These are phyloP conservation scores for Glaucopsyche alexis DNA, from an alignment of 2,888 invertebrate genomes.

Conservation along the genomic window DNA sequence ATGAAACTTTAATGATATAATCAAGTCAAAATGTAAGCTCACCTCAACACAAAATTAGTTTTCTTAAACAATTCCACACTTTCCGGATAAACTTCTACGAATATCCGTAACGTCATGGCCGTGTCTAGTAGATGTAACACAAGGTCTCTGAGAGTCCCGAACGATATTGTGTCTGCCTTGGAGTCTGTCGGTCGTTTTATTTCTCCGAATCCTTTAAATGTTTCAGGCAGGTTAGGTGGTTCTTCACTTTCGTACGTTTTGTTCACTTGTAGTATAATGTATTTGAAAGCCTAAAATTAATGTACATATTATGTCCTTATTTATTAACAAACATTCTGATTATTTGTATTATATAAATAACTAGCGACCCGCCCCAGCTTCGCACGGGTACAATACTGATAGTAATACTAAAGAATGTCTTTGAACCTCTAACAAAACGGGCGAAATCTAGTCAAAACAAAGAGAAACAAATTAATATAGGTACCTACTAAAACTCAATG, in stretches of 20 bases:
- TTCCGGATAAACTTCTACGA: conserved; percentile 84
- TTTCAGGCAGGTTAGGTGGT: conserved; percentile 71
- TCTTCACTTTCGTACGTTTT: conserved; percentile 66
- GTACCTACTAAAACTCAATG: no score
- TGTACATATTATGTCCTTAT: neutral
- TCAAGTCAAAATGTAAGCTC: conserved; percentile 41
- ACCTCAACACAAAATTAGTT: conserved; percentile 81
- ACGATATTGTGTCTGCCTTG: conserved; percentile 61
- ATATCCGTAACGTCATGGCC: conserved; percentile 83
- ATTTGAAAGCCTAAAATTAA: conserved; percentile 66
- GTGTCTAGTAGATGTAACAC: conserved; percentile 85
- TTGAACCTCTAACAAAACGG: no score
- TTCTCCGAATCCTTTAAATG: conserved; percentile 69
- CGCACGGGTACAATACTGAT: no score
- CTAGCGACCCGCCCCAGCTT: no score
- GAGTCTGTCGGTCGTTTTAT: conserved; percentile 56
- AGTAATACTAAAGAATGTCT: no score
- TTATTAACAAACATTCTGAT: neutral
- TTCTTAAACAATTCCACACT: conserved; percentile 75
- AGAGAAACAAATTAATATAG: no score
- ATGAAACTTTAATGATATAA: no score
- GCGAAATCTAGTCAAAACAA: no score
- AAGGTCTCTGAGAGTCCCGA: conserved; percentile 81
- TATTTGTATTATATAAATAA: no score
- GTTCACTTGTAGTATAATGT: conserved; percentile 74